phyloP scores from a whole-genome alignment of 2,888 invertebrate genomes.

The Abrostola triplasia region DNA sequence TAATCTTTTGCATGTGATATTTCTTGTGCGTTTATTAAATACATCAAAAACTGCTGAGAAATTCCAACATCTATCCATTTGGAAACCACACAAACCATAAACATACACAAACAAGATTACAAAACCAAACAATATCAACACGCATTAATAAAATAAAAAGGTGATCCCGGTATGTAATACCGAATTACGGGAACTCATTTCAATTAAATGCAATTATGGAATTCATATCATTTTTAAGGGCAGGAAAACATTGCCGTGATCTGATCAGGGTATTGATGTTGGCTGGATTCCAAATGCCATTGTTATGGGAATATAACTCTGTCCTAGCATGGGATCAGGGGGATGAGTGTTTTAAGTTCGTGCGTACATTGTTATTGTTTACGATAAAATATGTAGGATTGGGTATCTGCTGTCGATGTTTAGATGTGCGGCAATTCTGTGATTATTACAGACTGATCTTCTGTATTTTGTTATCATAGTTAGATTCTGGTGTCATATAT shows the following conservation, averaged over 20 bases:
- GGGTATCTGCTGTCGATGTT: neutral
- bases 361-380: constrained; percentile 8
- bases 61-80: neutral
- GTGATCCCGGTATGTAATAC: constrained; percentile 38
- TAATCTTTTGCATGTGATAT: too few relatives aligned
- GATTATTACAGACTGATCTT: neutral
- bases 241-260: constrained; percentile 5
- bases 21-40: too few relatives aligned
- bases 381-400: neutral
- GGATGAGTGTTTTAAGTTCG: constrained; percentile 16
- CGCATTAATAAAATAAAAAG: constrained; percentile 22
- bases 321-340: constrained; percentile 15
- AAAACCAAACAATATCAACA: constrained; percentile 6
- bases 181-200: constrained; percentile 45
- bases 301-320: constrained; percentile 21
- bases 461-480: neutral
- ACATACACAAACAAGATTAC: constrained; percentile 7
- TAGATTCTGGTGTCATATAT: neutral
- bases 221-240: constrained; percentile 40
- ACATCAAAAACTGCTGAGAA: neutral
- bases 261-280: constrained; percentile 40
- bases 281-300: constrained; percentile 44
- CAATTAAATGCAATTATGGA: constrained; percentile 44
- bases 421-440: neutral
- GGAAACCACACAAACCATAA: constrained; percentile 23